Evolutionary conservation across 2,113 vertebrate species (phyloP).

Genomic region (Hemicordylus capensis): DNA sequence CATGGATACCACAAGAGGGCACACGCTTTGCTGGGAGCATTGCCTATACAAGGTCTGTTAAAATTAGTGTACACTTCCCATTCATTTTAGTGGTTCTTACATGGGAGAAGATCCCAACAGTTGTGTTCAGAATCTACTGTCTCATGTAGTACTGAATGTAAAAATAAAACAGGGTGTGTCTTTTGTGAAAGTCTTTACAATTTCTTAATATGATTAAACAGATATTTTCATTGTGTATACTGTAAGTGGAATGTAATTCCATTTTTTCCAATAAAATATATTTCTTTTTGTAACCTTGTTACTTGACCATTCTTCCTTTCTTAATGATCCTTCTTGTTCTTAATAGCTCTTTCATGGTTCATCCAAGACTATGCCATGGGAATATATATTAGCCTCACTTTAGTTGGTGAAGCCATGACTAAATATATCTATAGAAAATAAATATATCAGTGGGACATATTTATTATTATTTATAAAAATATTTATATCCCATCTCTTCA

Average conservation of each 20-base stretch:
- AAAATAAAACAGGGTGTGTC: conserved; percentile 48
- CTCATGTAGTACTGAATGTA: conserved; percentile 50
- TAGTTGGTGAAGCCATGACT: neutral
- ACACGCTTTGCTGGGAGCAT: neutral
- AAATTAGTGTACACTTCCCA: neutral
- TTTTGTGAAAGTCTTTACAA: conserved; percentile 63
- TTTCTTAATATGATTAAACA: conserved; percentile 52
- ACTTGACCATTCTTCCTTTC: fast-evolving
- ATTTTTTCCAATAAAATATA: conserved; percentile 62
- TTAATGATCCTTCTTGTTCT: neutral
- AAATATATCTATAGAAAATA: neutral
- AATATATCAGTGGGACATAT: neutral
- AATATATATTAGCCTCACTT: neutral
- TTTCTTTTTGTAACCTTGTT: conserved; percentile 54
- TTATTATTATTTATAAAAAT: too few species aligned
- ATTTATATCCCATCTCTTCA: too few species aligned
- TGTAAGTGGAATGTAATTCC: conserved; percentile 61
- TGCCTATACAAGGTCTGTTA: neutral
- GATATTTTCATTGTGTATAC: conserved; percentile 65
- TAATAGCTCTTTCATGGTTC: neutral
- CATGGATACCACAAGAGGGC: conserved; percentile 46
- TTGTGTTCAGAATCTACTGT: conserved; percentile 46
- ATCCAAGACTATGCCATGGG: neutral
- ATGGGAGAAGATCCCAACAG: too few species aligned
- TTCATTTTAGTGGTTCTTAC: neutral